phyloP scores from a whole-genome alignment of 2,113 vertebrate genomes.

The Coptodon rendalli region DNA sequence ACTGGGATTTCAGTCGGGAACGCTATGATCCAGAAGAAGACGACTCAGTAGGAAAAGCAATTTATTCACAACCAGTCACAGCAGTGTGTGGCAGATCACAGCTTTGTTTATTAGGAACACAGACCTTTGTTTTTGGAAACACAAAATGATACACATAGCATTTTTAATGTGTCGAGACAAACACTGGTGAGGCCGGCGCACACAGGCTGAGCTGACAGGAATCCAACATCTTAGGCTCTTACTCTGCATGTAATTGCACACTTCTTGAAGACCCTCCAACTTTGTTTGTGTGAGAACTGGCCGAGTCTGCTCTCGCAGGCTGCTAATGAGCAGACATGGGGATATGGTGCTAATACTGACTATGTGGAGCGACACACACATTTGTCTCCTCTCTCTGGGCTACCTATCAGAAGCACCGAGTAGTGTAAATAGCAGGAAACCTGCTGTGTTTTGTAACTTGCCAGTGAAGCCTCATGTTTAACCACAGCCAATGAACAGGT shows the following conservation, averaged over 20 bases:
- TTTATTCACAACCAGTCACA: not conserved
- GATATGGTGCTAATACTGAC: slow-evolving; percentile 8
- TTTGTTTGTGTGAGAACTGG: slow-evolving; percentile 16
- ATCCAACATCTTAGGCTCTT: not conserved
- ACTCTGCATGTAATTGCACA: slow-evolving; percentile 17
- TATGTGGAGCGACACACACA: not conserved
- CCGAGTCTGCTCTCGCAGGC: not conserved
- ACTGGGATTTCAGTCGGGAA: not conserved
- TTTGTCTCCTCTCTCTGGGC: slow-evolving; percentile 1
- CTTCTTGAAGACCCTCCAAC: slow-evolving; percentile 18
- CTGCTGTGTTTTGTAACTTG: not conserved
- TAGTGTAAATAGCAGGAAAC: not conserved
- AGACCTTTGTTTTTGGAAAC: not conserved
- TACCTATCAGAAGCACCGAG: not conserved
- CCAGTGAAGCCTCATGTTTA: not conserved
- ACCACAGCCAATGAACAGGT: not conserved
- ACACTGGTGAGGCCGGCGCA: not conserved
- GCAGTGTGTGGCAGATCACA: not conserved
- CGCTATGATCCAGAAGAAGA: not conserved
- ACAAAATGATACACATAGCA: not conserved
- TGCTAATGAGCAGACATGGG: slow-evolving; percentile 42
- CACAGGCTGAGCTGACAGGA: not conserved
- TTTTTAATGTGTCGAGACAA: not conserved
- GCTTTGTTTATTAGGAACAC: not conserved
- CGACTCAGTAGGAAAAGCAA: not conserved